Evolutionary conservation across 2,113 vertebrate species (phyloP), one percentile per base, ranked within the genome.

Genomic region (Dipodomys merriami): DNA sequence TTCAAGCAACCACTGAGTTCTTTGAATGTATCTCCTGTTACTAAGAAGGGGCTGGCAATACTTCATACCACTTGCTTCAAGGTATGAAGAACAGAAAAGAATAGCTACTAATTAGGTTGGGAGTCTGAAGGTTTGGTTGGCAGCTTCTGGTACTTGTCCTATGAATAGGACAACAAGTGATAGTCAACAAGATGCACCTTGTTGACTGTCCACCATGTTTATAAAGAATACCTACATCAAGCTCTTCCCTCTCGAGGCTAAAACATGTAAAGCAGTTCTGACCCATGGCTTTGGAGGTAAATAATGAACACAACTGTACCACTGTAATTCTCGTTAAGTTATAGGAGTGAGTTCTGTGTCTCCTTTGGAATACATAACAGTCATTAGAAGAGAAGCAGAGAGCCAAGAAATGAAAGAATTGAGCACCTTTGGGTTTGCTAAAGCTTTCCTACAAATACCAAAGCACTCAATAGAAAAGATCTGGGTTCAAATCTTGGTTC

Each of bases 21-120:
- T 79, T 65, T 23, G n/a, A 72, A 16, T 30, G 18, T 46, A 15
- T 39, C 33, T 7, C 27, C 4, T 64, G 4, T 30, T 10, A 22
- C 44, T 65, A 35, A 33, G n/a, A 7, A 39, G 25, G 2, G 7
- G 10, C 71, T 16, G 10, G 15, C 10, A 69, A 9, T 60, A 25
- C 44, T 88, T 90, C 86, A 49, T 78, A 76, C 44, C 71, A 18
- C 30, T 81, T 13, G 9, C 19, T 44, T 86, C 86, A 79, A 94
- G 33, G 23, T 64, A 39, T 49, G 44, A 91, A 15, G 72, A 68
- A 74, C n/a, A 83, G 90, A 68, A 83, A 72, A 64, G 23, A 27
- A n/a, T 49, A 19, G 0, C 60, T 39, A 30, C 49, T 49, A 49
- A 49, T 49, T 49, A 39, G 33, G 10, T 69, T 35, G 39, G 53